Conservation (phyloP, 1,140 invertebrate genomes). For the Pectinophora gossypiella region DNA sequence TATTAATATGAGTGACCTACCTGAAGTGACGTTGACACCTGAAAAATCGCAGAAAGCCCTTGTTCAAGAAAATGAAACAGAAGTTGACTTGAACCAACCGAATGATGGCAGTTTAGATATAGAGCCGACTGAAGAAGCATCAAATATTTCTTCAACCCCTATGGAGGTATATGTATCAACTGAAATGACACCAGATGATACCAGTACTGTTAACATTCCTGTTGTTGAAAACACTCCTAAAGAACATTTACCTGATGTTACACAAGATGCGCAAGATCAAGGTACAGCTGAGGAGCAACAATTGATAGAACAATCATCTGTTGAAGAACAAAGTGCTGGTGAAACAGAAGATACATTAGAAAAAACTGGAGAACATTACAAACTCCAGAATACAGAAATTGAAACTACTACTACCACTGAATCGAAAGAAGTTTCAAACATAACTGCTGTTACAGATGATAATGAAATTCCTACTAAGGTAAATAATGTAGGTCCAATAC, state of each 20-base stretch:
- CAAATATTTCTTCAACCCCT: not conserved
- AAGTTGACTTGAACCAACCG: not conserved
- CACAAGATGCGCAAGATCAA: too few species aligned
- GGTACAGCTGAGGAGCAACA: too few species aligned
- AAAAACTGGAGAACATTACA: not conserved
- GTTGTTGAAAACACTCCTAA: too few species aligned
- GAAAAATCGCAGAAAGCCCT: not conserved
- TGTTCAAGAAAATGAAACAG: not conserved
- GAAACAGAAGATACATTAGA: not conserved
- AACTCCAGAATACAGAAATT: not conserved
- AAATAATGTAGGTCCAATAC: conserved; percentile 10
- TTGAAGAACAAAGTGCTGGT: not conserved
- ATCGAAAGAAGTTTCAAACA: not conserved
- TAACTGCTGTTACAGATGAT: not conserved
- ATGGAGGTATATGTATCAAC: conserved; percentile 1
- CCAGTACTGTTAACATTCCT: too few species aligned
- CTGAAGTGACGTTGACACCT: not conserved
- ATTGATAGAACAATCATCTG: not conserved
- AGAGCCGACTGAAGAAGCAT: not conserved
- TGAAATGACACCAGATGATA: not conserved
- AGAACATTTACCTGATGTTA: too few species aligned
- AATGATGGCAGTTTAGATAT: not conserved
- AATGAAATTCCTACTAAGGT: too few species aligned
- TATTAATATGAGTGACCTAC: not conserved
- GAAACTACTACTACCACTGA: not conserved